Base-by-base conservation (phyloP, 2,113 vertebrate species). In the Ancistrus triradiatus region DNA sequence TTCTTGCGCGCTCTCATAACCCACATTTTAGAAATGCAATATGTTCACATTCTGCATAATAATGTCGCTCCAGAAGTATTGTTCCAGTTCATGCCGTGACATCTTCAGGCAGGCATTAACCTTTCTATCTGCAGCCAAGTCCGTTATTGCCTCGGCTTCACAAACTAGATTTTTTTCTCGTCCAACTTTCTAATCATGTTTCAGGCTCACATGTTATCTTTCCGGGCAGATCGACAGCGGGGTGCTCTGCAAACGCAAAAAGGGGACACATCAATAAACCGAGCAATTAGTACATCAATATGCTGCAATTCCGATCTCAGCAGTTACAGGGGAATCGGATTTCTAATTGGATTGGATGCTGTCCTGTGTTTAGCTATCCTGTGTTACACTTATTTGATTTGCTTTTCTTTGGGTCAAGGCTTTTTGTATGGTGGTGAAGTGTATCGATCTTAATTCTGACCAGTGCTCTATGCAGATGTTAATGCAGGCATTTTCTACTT, bases 261-360 rank as follows among this genome's bases (percentile, higher is more conserved):
- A 79, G 70, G n/a, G 77, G 59, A 70, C 80, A 80, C 78, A 71
- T 88, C 81, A 59, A 87, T 88, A 83, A n/a, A 65, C 59, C 1
- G 67, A 77, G 80, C 85, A 85, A 83, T 87, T 88, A 88, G 81
- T 81, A 42, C 74, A 74, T 87, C 85, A 78, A 85, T 88, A 84
- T 62, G 64, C 72, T 61, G 75, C 80, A 80, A 78, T 82, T 82
- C 70, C 70, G 77, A 76, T 82, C 82, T 82, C 71, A 80, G 81
- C 78, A 75, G 77, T 84, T 86, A 80, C 72, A 68, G 53, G 78
- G 70, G 50, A 81, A 84, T 83, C 74, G 74, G 72, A 80, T 83
- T 81, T 81, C 59, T 72, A 60, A 81, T 80, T 69, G 70, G 73
- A 80, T 61, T 78, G 27, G 3, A 66, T 72, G 52, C 58, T 66